Conservation (phyloP, 2,797 vertebrate genomes). For the Podarcis lilfordi region DNA sequence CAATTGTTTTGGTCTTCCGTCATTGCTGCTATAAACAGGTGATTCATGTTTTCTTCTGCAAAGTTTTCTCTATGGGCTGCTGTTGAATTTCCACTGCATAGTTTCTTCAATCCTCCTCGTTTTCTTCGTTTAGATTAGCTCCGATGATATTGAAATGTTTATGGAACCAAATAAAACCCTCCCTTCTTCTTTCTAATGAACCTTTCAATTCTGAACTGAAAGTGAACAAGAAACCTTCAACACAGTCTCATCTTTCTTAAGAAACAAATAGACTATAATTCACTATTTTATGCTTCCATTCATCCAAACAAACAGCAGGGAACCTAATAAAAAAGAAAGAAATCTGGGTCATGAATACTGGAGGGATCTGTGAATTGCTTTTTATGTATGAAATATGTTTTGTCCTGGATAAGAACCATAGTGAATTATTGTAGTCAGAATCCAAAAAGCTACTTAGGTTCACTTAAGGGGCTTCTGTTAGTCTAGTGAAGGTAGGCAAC, state of each 20-base stretch:
- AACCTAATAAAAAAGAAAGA: not conserved
- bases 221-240: conserved; percentile 40
- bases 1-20: conserved; percentile 59
- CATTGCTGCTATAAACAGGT: conserved; percentile 60
- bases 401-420: not conserved
- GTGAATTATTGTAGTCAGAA: not conserved
- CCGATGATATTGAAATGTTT: conserved; percentile 64
- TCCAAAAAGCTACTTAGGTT: not conserved
- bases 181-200: conserved; percentile 45
- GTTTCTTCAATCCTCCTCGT: conserved; percentile 37
- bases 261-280: not conserved
- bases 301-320: conserved; percentile 25
- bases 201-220: conserved; percentile 57
- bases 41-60: conserved; percentile 28
- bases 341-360: conserved; percentile 5
- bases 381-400: not conserved
- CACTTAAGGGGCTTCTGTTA: not conserved
- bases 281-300: conserved; percentile 1
- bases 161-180: conserved; percentile 54
- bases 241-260: not conserved
- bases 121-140: conserved; percentile 37
- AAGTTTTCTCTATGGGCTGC: not conserved
- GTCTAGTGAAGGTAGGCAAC: not conserved
- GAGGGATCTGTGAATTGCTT: conserved; percentile 10
- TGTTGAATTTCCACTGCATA: conserved; percentile 55